Evolutionary conservation across 2,797 vertebrate genomes (phyloP).

Genomic region (Novumbra hubbsi): DNA sequence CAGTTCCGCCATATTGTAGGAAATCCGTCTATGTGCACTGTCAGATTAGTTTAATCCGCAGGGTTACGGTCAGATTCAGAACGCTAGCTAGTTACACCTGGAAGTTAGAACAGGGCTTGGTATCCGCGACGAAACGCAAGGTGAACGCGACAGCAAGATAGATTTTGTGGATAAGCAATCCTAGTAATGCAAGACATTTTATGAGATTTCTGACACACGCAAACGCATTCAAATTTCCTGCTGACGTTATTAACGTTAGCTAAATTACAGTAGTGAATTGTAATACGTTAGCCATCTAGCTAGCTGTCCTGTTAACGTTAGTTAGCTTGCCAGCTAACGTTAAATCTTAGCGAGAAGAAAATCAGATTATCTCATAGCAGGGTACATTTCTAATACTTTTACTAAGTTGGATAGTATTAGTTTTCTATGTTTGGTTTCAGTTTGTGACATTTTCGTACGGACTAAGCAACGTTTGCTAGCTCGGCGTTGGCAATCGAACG

Average conservation of each 20-base stretch:
- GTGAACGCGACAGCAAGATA: neutral
- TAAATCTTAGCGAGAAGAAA: slow-evolving; percentile 58
- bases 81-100: slow-evolving; percentile 41
- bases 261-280: slow-evolving; percentile 11
- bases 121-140: neutral
- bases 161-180: neutral
- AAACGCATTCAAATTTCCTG: slow-evolving; percentile 7
- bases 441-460: slow-evolving; percentile 2
- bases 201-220: slow-evolving; percentile 38
- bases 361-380: slow-evolving; percentile 61
- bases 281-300: neutral
- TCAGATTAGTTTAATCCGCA: slow-evolving; percentile 77
- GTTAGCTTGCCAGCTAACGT: slow-evolving; percentile 58
- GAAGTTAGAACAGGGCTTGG: slow-evolving; percentile 37
- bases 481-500: slow-evolving; percentile 38
- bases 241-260: neutral
- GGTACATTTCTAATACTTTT: neutral
- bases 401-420: slow-evolving; percentile 2
- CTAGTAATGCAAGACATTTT: slow-evolving; percentile 13
- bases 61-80: slow-evolving; percentile 45
- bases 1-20: slow-evolving; percentile 75
- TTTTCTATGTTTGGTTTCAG: slow-evolving; percentile 3
- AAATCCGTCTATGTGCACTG: slow-evolving; percentile 58
- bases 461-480: neutral
- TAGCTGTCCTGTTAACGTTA: neutral